Evolutionary conservation across 35 echinoderm and acorn worm genomes (phyloP), one percentile per base, ranked within the genome.

Genomic region (Apostichopus parvimensis): DNA sequence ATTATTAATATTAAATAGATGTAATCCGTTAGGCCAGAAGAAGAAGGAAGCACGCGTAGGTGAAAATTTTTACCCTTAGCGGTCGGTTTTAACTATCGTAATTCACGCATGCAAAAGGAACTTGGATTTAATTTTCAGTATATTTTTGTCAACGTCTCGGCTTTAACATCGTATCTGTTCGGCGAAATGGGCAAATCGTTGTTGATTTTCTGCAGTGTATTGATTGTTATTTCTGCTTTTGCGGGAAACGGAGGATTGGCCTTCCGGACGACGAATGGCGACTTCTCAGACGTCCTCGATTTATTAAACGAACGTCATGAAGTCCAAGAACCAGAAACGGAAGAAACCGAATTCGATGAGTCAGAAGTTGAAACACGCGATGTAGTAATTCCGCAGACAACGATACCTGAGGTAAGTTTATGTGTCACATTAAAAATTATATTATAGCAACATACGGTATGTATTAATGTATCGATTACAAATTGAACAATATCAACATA

Each of bases 281-380:
- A 66, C 28, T 60, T 66, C 24, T 23, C 57, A 11, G 21, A 20
- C 6, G 23, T 25, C 6, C 6, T 66, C 15, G 72, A 25, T 28
- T 73, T 88, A 20, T 17, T 26, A 9, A 82, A 57, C 18, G 62
- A 88, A 25, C 8, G 72, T 88, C 86, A 66, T 72, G n/a, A 75
- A 22, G 62, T 23, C 60, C 57, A 72, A 73, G 61, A 54, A 5
- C 14, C 34, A 10, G 86, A 72, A 62, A 25, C 64, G 18, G 61
- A 25, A 4, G 86, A 73, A 26, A 64, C 34, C 18, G 45, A 58
- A 59, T 84, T 88, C 62, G 86, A 88, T 72, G 86, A 88, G 52
- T 72, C 86, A 58, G 64, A 88, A 14, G 62, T 88, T 21, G 86
- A 88, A 54, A 88, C 86, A 20, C 58, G 45, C 17, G 86, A 88